phyloP scores from a whole-genome alignment of 2,888 invertebrate genomes.

The Acleris holmiana region DNA sequence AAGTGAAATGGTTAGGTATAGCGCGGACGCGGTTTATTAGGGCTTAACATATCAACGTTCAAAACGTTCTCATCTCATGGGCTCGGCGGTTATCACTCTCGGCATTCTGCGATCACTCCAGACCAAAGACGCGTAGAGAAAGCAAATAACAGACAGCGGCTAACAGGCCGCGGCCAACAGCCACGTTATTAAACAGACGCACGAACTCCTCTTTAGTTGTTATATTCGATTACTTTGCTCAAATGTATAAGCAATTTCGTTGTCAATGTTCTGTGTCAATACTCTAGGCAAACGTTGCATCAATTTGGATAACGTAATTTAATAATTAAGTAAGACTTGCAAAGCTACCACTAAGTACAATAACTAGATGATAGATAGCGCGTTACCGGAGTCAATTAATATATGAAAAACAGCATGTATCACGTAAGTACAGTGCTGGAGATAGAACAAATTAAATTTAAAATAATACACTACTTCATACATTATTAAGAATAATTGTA shows the following conservation, averaged over 20 bases:
- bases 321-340: constrained; percentile 48
- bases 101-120: constrained; percentile 16
- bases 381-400: constrained; percentile 76
- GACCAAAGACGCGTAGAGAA: constrained; percentile 31
- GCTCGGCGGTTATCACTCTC: constrained; percentile 26
- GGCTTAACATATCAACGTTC: constrained; percentile 60
- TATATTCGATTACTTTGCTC: constrained; percentile 62
- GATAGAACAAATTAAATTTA: constrained; percentile 34
- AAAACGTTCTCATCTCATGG: constrained; percentile 48
- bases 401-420: constrained; percentile 52
- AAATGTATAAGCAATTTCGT: constrained; percentile 66
- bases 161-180: too few relatives aligned
- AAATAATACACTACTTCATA: constrained; percentile 16
- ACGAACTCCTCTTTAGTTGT: constrained; percentile 26
- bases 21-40: constrained; percentile 41
- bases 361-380: constrained; percentile 67
- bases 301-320: constrained; percentile 22
- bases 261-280: constrained; percentile 30
- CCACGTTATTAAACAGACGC: background rate
- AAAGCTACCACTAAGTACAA: constrained; percentile 75
- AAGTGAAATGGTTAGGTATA: constrained; percentile 56
- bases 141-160: background rate
- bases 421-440: constrained; percentile 41
- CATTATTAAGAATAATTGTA: constrained; percentile 12
- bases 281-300: constrained; percentile 26